Base-by-base conservation (phyloP, 2,113 vertebrate genomes). In the Podocnemis expansa region DNA sequence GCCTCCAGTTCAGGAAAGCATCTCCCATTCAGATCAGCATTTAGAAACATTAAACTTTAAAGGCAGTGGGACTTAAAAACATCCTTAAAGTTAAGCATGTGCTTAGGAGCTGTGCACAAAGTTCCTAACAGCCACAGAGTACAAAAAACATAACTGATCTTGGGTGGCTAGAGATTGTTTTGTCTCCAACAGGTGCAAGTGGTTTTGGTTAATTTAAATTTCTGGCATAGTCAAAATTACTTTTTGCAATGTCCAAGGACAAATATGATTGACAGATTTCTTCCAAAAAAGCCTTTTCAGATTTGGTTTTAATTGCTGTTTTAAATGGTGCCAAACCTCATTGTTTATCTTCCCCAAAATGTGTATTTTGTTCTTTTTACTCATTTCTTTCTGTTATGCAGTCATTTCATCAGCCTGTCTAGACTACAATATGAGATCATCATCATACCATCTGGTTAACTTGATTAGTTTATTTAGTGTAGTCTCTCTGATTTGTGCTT, bases 351-450 rank as follows among this genome's bases (percentile, higher is more conserved):
- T 93, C 56, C 63, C 10, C 47, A 55, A 92, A 96, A 49, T 38
- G 84, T 67, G 27, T 83, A 45, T 87, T 91, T n/a, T 78, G 54
- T 76, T n/a, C 52, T 54, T 4, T 75, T 86, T 45, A 41, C 10
- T 78, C 89, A 19, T 67, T 67, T 67, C 75, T 58, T 91, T 96
- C 92, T 87, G 22, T 79, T 84, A n/a, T 34, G 54, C 49, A 84
- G 78, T 95, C 38, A 83, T 94, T 97, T 91, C 7, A 8, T 84
- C 73, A 85, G 87, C 29, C 85, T 90, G 82, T 96, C 94, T 95
- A 97, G 89, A 96, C 93, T 83, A 92, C 80, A 90, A 8, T 55
- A 80, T 95, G 94, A 96, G 78, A 85, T 95, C 89, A 94, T 80
- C 85, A 45, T 73, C 58, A n/a, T n/a, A n/a, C 12, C 85, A 85